A percentile compares a stretch with the other conserved stretches of the same genome.
Evolutionary conservation across 2,888 invertebrate species (phyloP).

Genomic region (Hartigia nigra): DNA sequence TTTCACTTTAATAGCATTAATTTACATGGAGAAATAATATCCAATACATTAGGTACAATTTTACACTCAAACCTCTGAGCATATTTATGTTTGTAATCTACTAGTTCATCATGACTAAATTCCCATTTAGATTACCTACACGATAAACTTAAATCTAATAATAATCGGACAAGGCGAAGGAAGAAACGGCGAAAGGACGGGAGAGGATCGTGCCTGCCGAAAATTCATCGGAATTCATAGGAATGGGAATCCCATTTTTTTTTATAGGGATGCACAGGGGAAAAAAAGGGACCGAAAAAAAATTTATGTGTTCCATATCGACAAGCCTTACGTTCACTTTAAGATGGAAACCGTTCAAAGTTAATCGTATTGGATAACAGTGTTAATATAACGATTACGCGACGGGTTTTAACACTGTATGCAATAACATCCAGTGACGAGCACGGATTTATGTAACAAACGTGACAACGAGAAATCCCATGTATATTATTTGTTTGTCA

Average conservation of each 20-base stretch:
- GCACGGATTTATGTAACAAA: too few relatives aligned
- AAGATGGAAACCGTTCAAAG: too few relatives aligned
- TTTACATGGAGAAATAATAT: background rate
- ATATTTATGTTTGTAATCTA: background rate
- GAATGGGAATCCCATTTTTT: background rate
- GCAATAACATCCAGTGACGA: too few relatives aligned
- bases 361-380: too few relatives aligned
- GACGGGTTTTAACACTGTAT: too few relatives aligned
- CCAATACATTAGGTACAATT: conserved; percentile 3
- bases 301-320: too few relatives aligned
- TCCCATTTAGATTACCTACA: background rate
- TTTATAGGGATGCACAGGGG: background rate
- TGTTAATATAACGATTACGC: too few relatives aligned
- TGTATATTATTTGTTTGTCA: too few relatives aligned
- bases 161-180: background rate
- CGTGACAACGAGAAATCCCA: too few relatives aligned
- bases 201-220: too few relatives aligned
- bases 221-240: background rate
- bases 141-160: background rate
- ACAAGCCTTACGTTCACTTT: too few relatives aligned
- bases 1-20: background rate
- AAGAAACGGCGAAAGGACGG: background rate
- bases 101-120: background rate
- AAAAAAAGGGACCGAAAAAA: background rate
- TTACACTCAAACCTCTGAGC: background rate